These are phyloP conservation scores for Pipra filicauda DNA, from an alignment of 2,113 vertebrate genomes.

Conservation along the genomic window DNA sequence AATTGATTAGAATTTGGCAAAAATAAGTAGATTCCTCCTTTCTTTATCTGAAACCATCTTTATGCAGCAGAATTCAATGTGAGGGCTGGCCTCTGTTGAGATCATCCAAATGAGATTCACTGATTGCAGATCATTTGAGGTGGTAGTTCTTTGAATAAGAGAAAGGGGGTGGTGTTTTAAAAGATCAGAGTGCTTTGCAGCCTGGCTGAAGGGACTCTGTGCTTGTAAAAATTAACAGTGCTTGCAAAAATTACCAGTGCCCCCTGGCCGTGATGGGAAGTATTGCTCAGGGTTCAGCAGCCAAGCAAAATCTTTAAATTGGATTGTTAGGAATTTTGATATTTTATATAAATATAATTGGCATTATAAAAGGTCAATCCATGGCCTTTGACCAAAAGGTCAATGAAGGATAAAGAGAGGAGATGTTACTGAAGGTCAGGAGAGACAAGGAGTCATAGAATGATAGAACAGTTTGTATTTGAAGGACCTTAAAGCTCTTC, in stretches of 20 bases:
- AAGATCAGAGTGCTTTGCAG: background rate
- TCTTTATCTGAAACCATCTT: background rate
- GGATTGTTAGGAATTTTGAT: background rate
- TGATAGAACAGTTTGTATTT: background rate
- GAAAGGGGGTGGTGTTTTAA: background rate
- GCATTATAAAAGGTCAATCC: background rate
- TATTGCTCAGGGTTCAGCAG: background rate
- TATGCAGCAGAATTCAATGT: background rate
- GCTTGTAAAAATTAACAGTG: background rate
- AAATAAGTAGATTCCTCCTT: background rate
- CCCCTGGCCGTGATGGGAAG: conserved; percentile 2
- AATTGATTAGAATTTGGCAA: background rate
- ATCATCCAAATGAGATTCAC: fast-evolving
- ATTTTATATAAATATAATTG: background rate
- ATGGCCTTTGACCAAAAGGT: too few species aligned
- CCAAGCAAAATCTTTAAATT: background rate
- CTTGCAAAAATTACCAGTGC: background rate
- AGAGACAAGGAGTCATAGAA: background rate
- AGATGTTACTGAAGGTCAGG: background rate
- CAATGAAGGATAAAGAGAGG: background rate
- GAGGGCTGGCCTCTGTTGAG: background rate
- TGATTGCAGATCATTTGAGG: background rate
- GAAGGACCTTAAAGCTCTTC: background rate
- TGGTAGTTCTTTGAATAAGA: background rate
- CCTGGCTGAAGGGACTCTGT: too few species aligned